Evolutionary conservation across 2,113 vertebrate species (phyloP), one percentile per base, ranked within the genome.

Genomic region (Leptodactylus fuscus): DNA sequence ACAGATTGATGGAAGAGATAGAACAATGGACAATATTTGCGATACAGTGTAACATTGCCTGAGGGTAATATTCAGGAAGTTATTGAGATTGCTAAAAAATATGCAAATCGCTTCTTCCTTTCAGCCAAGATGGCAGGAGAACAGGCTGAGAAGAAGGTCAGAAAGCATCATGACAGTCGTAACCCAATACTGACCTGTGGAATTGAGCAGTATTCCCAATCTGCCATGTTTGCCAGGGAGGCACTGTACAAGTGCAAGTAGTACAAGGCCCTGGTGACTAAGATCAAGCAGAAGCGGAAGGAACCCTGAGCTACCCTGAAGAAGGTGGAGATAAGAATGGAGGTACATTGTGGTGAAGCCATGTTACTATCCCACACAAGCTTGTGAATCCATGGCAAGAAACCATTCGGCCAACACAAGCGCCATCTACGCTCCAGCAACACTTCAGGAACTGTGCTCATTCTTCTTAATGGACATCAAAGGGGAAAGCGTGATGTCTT

Each of bases 301-400:
- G 96, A 90, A 60, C 91, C 94, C 0, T 87, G 88, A 0, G 93
- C 95, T 0, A 98, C 96, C 0, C 89, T 96, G 83, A 94, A 89
- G 13, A 99, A 99, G 97, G 98, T 0, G 98, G 98, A 55, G 98
- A 99, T 91, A 99, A 99, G 90, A 99, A 99, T 0, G 98, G 98
- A 87, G 97, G 97, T 75, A 98, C 89, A 48, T 94, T 0, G 96
- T 97, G 79, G 97, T 99, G 49, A 98, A 99, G 98, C 98, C 98
- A 49, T 95, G 98, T 27, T 99, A 98, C 80, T 99, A 99, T 46
- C 98, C 97, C 24, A 10, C 93, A 96, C 12, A 99, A 99, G 88
- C 95, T 98, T 82, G 87, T 94, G 89, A 98, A 95, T n/a, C 89
- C 97, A 99, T 0, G 98, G 98, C 36, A 98, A 96, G 81, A 99